Evolutionary conservation across 1,140 invertebrate species (phyloP), one percentile per base, ranked within the genome.

Genomic region (Carposina sasakii): DNA sequence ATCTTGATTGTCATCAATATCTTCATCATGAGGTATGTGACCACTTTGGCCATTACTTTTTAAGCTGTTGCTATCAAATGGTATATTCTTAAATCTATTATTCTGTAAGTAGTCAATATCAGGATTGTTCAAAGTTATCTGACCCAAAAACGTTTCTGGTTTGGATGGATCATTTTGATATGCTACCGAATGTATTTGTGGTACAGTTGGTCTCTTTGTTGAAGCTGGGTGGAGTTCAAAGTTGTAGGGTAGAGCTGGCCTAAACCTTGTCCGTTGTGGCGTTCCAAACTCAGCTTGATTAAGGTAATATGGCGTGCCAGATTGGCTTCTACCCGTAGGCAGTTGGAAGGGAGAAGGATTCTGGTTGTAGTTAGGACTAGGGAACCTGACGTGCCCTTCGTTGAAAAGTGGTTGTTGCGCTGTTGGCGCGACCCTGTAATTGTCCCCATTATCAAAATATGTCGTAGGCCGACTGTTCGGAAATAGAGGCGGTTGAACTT

Each of bases 111-210:
- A 81, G 39, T 82, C 81, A 47, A 87, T 85, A 37, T 87, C 85
- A 17, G 87, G 87, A 66, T 87, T 88, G 51, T 88, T 86, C 48
- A 88, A 70, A 26, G 87, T 88, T 30, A 89, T 87, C 76, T 89
- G 85, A 10, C 87, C 87, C 21, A 89, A 66, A 58, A 88, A 89
- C 13, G 86, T 87, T 74, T 89, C 87, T 39, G 84, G 86, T 63
- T 88, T 86, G 5, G 86, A 86, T 2, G 87, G 86, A 58, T 88
- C 82, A 60, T 87, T 81, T 59, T 86, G 85, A 60, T 89, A 87
- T 1, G 83, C 71, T 49, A 81, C 64, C 6, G 76, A 83, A 60
- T 79, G 78, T 64, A 85, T 79, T 61, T 76, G 81, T 20, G 74
- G 66, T 15, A 68, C 52, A 39, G 85, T 79, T 31, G 85, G 85